Evolutionary conservation across 2,113 vertebrate genomes (phyloP), one percentile per base, ranked within the genome.

Genomic region (Caracal caracal): DNA sequence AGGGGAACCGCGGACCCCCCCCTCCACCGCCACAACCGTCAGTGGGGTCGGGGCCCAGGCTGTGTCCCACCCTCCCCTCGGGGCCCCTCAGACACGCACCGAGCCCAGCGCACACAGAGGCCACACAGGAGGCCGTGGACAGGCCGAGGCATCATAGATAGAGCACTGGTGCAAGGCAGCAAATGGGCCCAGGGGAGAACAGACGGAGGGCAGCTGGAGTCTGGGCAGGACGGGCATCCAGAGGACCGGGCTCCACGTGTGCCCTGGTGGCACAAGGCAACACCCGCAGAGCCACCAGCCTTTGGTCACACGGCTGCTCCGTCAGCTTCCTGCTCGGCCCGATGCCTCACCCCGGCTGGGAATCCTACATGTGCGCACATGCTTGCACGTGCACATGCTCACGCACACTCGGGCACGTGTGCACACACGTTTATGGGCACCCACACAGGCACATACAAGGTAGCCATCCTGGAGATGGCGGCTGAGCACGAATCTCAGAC

Each of bases 111-210:
- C 56, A 22, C 20, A 43, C 71, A 3, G 71, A 26, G 22, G 37
- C 71, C 1, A 1, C 37, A 28, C 35, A 0, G 70, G 35, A 26
- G 22, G 70, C 20, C 5, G 70, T 5, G 20, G 70, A 40, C 70
- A 10, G 19, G 33, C 33, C 33, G 7, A 33, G 66, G 8, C 1
- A 0, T 40, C 5, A 1, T 8, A 22, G 56, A 59, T 2, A 8
- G 56, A 22, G 20, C 20, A 1, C 56, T 24, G 6, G 7, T 22
- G 56, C 19, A 7, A 22, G 20, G 70, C 22, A 7, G 24, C 70
- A 7, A 8, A 15, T 0, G 6, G 70, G 70, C 35, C 20, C 35
- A 1, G 0, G 70, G 22, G 11, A 10, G 11, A 70, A 12, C 20
- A 0, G 20, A 28, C 10, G 12, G 22, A 28, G 37, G 8, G 22